phyloP scores from a whole-genome alignment of 2,888 invertebrate species.

The Temnothorax rugatulus region DNA sequence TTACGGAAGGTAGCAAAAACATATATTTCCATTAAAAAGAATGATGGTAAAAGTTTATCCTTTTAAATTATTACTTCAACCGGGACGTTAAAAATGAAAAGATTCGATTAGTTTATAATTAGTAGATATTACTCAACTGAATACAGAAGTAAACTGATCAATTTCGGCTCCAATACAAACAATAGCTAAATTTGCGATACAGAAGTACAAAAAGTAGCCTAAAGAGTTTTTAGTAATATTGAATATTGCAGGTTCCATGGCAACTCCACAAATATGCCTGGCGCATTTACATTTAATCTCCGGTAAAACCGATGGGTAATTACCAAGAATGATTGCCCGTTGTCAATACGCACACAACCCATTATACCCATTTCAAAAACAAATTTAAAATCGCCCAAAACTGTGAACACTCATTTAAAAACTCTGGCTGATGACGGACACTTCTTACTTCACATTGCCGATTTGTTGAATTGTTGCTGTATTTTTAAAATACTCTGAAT shows the following conservation, averaged over 20 bases:
- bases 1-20: not conserved
- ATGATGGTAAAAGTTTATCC: not conserved
- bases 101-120: not conserved
- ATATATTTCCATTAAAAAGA: not conserved
- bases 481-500: constrained; percentile 12
- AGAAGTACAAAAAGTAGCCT: constrained; percentile 17
- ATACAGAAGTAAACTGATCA: not conserved
- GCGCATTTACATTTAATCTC: constrained; percentile 67
- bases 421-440: not conserved
- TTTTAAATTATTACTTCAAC: not conserved
- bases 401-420: constrained; percentile 22
- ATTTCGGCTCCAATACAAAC: not conserved
- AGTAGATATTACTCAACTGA: not conserved
- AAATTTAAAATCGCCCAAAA: constrained; percentile 35
- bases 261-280: constrained; percentile 54
- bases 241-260: constrained; percentile 34
- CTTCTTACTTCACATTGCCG: not conserved
- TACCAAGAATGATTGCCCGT: constrained; percentile 70
- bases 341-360: constrained; percentile 62
- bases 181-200: constrained; percentile 3
- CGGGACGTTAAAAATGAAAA: not conserved
- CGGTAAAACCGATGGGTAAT: constrained; percentile 73
- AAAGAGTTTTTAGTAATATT: constrained; percentile 38
- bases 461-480: not conserved
- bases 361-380: constrained; percentile 58